phyloP scores from a whole-genome alignment of 2,888 invertebrate genomes.

The Parnassius orleans region DNA sequence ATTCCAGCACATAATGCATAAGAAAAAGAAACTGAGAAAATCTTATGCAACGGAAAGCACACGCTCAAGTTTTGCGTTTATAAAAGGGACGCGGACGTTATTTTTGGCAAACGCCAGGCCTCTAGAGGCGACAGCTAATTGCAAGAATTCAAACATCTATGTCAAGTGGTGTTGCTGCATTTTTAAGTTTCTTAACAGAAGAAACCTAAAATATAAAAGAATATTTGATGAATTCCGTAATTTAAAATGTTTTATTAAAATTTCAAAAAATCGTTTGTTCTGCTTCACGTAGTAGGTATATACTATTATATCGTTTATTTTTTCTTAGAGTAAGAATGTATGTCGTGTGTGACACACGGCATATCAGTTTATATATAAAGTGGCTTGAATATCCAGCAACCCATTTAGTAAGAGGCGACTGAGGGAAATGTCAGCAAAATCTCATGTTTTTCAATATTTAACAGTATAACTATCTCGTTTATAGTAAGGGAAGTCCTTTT shows the following conservation, averaged over 20 bases:
- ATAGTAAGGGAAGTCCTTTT: too few relatives aligned
- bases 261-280: background rate
- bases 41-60: conserved; percentile 5
- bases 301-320: background rate
- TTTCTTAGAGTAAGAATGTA: too few relatives aligned
- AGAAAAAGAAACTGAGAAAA: conserved; percentile 16
- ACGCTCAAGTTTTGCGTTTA: conserved; percentile 7
- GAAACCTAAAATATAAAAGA: background rate
- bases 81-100: conserved; percentile 23
- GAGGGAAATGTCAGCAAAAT: too few relatives aligned
- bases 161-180: conserved; percentile 23
- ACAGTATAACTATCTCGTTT: too few relatives aligned
- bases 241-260: too few relatives aligned
- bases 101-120: conserved; percentile 25
- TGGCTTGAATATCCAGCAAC: too few relatives aligned
- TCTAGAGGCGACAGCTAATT: conserved; percentile 27
- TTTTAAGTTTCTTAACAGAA: conserved; percentile 17
- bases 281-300: background rate
- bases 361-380: too few relatives aligned
- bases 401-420: too few relatives aligned
- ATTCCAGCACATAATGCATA: conserved; percentile 13
- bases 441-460: too few relatives aligned
- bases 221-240: conserved; percentile 2
- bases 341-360: too few relatives aligned
- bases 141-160: conserved; percentile 22